Evolutionary conservation across 1,140 invertebrate species (phyloP).

Genomic region (Gryon sp.): DNA sequence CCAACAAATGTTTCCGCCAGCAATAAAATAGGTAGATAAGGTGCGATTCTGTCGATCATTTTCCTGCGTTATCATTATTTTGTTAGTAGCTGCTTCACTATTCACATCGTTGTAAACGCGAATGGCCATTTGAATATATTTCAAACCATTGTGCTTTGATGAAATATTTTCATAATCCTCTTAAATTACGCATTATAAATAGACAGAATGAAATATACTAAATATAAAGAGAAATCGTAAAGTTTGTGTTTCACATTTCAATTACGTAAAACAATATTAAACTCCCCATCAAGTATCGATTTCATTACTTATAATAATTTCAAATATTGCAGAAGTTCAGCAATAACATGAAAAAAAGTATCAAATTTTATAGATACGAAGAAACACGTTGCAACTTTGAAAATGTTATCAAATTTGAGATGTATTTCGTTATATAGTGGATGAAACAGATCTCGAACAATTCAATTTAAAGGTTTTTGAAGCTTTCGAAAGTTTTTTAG

Average conservation of each 20-base stretch:
- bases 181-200: too few relatives aligned
- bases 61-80: slow-evolving; percentile 22
- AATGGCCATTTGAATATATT: not conserved
- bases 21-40: slow-evolving; percentile 37
- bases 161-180: too few relatives aligned
- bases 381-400: slow-evolving; percentile 1
- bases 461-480: slow-evolving; percentile 26
- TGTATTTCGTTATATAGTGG: slow-evolving; percentile 8
- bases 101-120: not conserved
- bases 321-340: slow-evolving; percentile 13
- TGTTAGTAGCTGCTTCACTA: not conserved
- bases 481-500: slow-evolving; percentile 19
- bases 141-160: not conserved
- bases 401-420: slow-evolving; percentile 21
- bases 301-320: slow-evolving; percentile 11
- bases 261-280: too few relatives aligned
- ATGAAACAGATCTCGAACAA: not conserved
- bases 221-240: too few relatives aligned
- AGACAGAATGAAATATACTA: too few relatives aligned
- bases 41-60: slow-evolving; percentile 17
- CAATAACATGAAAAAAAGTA: slow-evolving; percentile 1
- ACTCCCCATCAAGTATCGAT: too few relatives aligned
- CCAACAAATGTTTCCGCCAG: slow-evolving; percentile 45
- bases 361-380: not conserved
- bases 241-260: too few relatives aligned